Base-by-base conservation (phyloP, 2,113 vertebrate species). In the Rhadina sibilatrix region DNA sequence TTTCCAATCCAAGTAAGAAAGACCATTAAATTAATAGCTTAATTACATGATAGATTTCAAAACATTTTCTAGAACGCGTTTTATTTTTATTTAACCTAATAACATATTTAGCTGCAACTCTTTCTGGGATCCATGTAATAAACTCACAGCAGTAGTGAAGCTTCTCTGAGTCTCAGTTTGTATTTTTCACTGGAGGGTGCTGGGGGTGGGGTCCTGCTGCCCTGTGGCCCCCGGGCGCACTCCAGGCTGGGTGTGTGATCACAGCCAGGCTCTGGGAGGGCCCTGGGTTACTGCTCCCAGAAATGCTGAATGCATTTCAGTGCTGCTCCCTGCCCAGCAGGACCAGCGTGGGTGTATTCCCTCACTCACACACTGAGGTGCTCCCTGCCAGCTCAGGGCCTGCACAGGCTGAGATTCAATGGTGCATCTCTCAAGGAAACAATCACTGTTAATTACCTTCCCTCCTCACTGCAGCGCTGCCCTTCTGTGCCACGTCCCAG, bases 1-100 rank as follows among this genome's bases (percentile, higher is more conserved):
- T 87, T 95, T 84, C 66, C 53, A 91, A 53, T 46, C 46, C 74
- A 75, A 76, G 86, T 64, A 84, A 82, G 49, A 49, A 79, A 91
- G 91, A 53, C 53, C 49, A 82, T 93, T 93, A 89, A 75, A 97
- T 96, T 91, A 95, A 95, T 94, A 87, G 70, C 65, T 89, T 95
- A 94, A 96, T 95, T 92, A 72, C 15, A 61, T 2, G 12, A 82
- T 89, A 75, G 75, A 91, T 82, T 87, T 82, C 6, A n/a, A 88
- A 92, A 66, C 28, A 44, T 54, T 91, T 91, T 75, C 52, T 64
- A 53, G 52, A 84, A 79, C 33, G 7, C 14, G 14, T 89, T 91
- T 91, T 57, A 40, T 91, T 93, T 89, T 95, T 91, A 60, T 95
- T 94, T 89, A 94, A 68, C 35, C 31, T 61, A 91, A 61, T 72